phyloP scores from a whole-genome alignment of 2,797 vertebrate species.

The Molossus alvarezi region DNA sequence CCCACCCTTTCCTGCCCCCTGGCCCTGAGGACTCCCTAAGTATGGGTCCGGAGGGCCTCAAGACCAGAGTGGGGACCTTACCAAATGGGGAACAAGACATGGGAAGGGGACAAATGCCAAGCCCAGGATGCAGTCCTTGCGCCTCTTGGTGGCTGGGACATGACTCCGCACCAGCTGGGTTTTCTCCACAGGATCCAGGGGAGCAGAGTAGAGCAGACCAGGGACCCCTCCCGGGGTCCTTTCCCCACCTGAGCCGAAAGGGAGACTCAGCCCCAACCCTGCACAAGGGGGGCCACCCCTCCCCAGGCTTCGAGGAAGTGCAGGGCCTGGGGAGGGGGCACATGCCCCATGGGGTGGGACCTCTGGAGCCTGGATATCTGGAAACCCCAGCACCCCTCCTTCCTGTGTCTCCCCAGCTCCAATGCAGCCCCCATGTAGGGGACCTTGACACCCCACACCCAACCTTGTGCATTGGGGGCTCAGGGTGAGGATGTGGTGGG shows the following conservation, averaged over 20 bases:
- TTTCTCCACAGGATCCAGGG: fast-evolving
- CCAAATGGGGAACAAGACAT: too few relatives aligned
- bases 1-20: background rate
- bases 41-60: background rate
- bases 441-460: background rate
- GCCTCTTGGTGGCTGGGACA: background rate
- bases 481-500: fast-evolving
- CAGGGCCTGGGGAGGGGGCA: too few relatives aligned
- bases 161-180: too few relatives aligned
- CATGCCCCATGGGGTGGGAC: too few relatives aligned
- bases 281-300: background rate
- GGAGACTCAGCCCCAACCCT: too few relatives aligned
- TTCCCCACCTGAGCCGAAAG: background rate
- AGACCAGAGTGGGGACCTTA: background rate
- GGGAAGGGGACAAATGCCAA: too few relatives aligned
- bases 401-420: background rate
- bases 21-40: background rate
- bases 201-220: background rate
- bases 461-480: fast-evolving
- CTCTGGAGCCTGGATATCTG: background rate
- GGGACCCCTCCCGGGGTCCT: background rate
- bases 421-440: fast-evolving
- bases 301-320: background rate
- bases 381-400: background rate
- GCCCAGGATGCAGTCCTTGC: background rate